Conservation (phyloP, 2,888 invertebrate species). For the Dynastes hyllus region DNA sequence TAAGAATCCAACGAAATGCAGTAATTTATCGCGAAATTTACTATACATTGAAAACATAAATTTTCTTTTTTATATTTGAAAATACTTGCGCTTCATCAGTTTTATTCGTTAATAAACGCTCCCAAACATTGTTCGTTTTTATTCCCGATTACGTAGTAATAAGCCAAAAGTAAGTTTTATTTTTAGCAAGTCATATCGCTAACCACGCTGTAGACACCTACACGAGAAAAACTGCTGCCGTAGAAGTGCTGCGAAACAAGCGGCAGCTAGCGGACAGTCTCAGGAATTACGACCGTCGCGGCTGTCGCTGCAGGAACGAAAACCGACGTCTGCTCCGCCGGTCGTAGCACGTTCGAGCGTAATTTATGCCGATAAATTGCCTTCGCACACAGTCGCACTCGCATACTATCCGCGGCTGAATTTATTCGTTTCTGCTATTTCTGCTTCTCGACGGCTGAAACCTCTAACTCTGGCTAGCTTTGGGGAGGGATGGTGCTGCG, state of each 20-base stretch:
- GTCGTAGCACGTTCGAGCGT: slow-evolving; percentile 24
- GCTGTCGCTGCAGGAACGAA: slow-evolving; percentile 2
- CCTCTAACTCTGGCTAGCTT: background rate
- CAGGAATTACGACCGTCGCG: slow-evolving; percentile 15
- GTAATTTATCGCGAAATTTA: no score
- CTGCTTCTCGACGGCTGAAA: background rate
- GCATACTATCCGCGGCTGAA: slow-evolving; percentile 2
- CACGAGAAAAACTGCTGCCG: background rate
- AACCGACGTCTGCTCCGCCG: slow-evolving; percentile 15
- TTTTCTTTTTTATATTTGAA: no score
- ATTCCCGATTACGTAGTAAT: no score
- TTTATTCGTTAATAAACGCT: no score
- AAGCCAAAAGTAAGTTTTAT: no score
- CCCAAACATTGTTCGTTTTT: no score
- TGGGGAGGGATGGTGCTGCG: slow-evolving; percentile 30
- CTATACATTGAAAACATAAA: no score
- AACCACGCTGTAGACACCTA: no score
- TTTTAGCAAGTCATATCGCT: no score
- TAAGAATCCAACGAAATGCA: no score
- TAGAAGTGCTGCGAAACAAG: background rate
- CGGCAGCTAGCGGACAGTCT: slow-evolving; percentile 12
- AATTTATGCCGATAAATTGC: slow-evolving; percentile 46
- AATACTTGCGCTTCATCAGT: no score
- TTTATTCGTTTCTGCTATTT: slow-evolving; percentile 39
- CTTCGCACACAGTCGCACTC: slow-evolving; percentile 8